phyloP scores from a whole-genome alignment of 2,888 invertebrate genomes.

The Gasteruption jaculator region DNA sequence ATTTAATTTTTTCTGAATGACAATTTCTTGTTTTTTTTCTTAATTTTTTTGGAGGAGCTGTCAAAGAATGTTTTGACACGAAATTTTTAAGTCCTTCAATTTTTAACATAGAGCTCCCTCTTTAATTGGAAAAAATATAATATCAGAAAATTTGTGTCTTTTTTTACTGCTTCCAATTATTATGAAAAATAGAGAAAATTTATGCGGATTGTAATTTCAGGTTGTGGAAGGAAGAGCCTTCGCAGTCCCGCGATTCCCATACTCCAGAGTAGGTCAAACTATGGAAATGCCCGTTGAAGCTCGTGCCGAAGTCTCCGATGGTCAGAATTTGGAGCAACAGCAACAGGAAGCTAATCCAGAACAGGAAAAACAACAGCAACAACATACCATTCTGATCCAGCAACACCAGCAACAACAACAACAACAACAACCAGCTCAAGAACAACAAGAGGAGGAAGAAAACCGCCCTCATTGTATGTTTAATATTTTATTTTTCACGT shows the following conservation, averaged over 20 bases:
- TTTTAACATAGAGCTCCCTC: too few species aligned
- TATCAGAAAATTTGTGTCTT: too few species aligned
- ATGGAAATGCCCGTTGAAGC: constrained; percentile 43
- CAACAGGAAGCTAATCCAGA: constrained; percentile 30
- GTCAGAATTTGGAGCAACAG: constrained; percentile 35
- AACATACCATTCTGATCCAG: constrained; percentile 47
- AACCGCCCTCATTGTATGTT: constrained; percentile 76
- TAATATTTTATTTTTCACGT: constrained; percentile 12
- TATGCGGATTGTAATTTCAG: constrained; percentile 24
- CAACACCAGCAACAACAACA: constrained; percentile 53
- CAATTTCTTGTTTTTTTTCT: too few species aligned
- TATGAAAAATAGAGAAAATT: too few species aligned
- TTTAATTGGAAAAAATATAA: too few species aligned
- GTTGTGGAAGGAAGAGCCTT: constrained; percentile 43
- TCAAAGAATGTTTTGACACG: too few species aligned
- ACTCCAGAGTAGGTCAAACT: constrained; percentile 39
- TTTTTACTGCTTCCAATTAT: too few species aligned
- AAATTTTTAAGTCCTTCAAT: too few species aligned
- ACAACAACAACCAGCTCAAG: constrained; percentile 48
- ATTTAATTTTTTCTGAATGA: too few species aligned
- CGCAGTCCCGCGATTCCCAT: constrained; percentile 36
- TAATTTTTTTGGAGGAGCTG: too few species aligned
- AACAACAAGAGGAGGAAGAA: constrained; percentile 56
- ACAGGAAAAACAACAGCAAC: constrained; percentile 47
- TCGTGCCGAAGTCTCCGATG: constrained; percentile 39